Percentiles rank a stretch among this genome's conserved stretches.
phyloP scores from a whole-genome alignment of 2,888 invertebrate species.

The Diachrysia chrysitis region DNA sequence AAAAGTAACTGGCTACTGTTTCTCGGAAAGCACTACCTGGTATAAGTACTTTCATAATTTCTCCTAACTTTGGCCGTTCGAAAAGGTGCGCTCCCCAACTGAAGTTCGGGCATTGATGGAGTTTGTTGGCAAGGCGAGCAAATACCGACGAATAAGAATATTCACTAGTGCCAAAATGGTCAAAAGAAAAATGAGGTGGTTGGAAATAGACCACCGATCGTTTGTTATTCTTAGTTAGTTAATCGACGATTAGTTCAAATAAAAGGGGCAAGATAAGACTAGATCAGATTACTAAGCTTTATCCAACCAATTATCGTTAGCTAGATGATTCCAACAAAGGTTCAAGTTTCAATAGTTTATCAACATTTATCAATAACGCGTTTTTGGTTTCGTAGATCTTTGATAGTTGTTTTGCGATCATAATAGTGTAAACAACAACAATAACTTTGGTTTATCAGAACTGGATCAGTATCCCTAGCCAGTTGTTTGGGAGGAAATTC shows the following conservation, averaged over 20 bases:
- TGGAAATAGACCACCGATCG: slow-evolving; percentile 14
- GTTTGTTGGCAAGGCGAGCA: slow-evolving; percentile 31
- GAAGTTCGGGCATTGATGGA: slow-evolving; percentile 27
- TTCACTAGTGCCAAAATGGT: slow-evolving; percentile 10
- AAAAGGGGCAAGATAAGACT: slow-evolving; percentile 3
- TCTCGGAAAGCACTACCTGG: slow-evolving; percentile 15
- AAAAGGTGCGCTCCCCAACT: slow-evolving; percentile 14
- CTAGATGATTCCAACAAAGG: slow-evolving; percentile 15
- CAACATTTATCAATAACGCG: slow-evolving; percentile 51
- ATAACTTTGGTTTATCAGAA: slow-evolving; percentile 57
- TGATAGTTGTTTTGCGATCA: slow-evolving; percentile 42
- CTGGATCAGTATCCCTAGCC: slow-evolving; percentile 26
- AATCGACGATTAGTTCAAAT: slow-evolving; percentile 11
- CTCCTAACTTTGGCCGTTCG: slow-evolving; percentile 23
- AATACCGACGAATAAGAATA: slow-evolving; percentile 23
- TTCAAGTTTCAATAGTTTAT: slow-evolving; percentile 48
- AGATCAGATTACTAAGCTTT: slow-evolving; percentile 19
- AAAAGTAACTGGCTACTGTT: slow-evolving; percentile 17
- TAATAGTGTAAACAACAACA: slow-evolving; percentile 37
- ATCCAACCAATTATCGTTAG: slow-evolving; percentile 15
- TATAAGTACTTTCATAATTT: slow-evolving; percentile 25
- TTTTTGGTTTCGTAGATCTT: slow-evolving; percentile 27
- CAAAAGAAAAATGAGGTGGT: slow-evolving; percentile 10
- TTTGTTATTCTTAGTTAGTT: slow-evolving; percentile 16
- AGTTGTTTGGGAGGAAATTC: slow-evolving; percentile 69